These are phyloP conservation scores for Uria lomvia DNA, from an alignment of 2,113 vertebrate species.

Conservation along the genomic window DNA sequence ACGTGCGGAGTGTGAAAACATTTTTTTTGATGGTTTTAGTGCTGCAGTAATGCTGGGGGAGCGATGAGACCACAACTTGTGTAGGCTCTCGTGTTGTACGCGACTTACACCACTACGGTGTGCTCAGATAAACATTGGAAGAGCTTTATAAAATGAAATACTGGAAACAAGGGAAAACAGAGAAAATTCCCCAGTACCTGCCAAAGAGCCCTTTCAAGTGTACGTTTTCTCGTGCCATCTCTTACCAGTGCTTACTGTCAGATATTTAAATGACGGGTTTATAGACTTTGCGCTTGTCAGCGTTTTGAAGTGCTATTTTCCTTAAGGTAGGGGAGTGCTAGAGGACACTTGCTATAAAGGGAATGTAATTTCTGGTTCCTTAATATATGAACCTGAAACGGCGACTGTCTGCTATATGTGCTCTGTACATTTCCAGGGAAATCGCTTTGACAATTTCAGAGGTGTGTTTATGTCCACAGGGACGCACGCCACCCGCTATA, in stretches of 20 bases:
- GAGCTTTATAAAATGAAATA: not conserved
- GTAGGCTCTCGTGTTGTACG: accelerated
- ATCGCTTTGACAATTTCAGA: accelerated
- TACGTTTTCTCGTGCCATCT: not conserved
- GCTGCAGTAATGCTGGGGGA: not conserved
- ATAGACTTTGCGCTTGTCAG: not conserved
- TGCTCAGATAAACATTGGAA: not conserved
- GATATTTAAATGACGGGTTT: constrained; percentile 9
- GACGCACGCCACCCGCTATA: not conserved
- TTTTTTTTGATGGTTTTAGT: not conserved
- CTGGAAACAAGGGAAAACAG: not conserved
- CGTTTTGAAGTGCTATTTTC: constrained; percentile 11
- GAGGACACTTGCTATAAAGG: not conserved
- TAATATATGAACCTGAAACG: not conserved
- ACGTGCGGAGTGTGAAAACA: not conserved
- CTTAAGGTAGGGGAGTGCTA: not conserved
- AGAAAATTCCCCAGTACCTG: not conserved
- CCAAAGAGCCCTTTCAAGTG: not conserved
- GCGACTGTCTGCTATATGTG: not conserved
- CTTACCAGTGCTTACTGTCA: not conserved
- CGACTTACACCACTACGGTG: not conserved
- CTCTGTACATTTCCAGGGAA: not conserved
- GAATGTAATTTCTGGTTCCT: constrained; percentile 6
- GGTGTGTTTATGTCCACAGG: not conserved
- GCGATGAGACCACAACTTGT: not conserved